Evolutionary conservation across 1,140 invertebrate genomes (phyloP), one percentile per base, ranked within the genome.

Genomic region (Sweltsa coloradensis): DNA sequence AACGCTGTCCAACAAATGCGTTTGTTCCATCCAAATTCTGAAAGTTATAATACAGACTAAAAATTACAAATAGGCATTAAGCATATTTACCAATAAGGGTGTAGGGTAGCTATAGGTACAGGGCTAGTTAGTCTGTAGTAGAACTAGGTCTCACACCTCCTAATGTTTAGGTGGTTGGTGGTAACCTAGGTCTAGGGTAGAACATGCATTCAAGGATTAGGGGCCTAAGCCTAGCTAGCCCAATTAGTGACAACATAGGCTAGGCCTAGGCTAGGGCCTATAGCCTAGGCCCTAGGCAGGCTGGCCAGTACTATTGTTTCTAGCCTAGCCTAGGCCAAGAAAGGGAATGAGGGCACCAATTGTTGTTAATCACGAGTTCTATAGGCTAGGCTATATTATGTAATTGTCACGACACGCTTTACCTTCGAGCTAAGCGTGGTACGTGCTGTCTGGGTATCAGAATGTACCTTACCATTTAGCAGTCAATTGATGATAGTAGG

Each of bases 1-100:
- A 61, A 57, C 63, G 62, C 60, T 63, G 61, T 49, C 61, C 61
- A 54, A 63, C 57, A 52, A 65, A 16, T 45, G 47, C 23, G 49
- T 49, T 41, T 48, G 45, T 19, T 39, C 53, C 37, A 40, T 40
- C 37, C 16, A 40, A 40, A 40, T 23, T 40, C 37, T 40, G 37
- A 40, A 40, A 40, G 29, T 13, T 31, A 14, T 31, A 14, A 1
- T 14, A 31, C 29, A 31, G 29, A 31, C 13, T 31, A 14, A 31
- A 31, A 31, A 11, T 14, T 31, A 31, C 13, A 31, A 11, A 31
- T 31, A 13, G 14, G 29, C 14, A 31, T 31, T 31, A 31, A 31
- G 14, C 29, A 31, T 31, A 14, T 14, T 31, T 14, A 13, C 11
- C 29, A 31, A 31, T 13, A 11, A 31, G 29, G 29, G 14, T 31